phyloP scores from a whole-genome alignment of 23 tunicate genomes.

The Trididemnum nubilum region DNA sequence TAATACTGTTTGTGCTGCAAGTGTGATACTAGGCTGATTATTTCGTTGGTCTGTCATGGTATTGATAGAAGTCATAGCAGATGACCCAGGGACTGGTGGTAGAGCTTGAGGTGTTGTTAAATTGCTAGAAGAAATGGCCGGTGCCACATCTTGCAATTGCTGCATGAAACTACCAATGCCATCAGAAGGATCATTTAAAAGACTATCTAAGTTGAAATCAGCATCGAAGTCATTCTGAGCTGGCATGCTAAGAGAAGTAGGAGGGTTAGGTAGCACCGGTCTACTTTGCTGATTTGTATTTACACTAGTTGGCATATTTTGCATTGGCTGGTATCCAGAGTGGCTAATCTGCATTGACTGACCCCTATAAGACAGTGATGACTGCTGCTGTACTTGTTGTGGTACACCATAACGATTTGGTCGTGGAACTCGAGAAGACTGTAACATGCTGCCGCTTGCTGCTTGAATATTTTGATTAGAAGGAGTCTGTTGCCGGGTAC shows the following conservation, averaged over 20 bases:
- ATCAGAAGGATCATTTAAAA: slow-evolving; percentile 60
- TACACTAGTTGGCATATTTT: neutral
- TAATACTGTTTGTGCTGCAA: neutral
- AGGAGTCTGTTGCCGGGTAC: slow-evolving; percentile 36
- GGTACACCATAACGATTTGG: slow-evolving; percentile 5
- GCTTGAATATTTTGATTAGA: neutral
- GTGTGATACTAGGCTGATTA: neutral
- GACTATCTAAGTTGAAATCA: slow-evolving; percentile 82
- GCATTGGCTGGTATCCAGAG: slow-evolving; percentile 4
- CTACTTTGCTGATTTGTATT: neutral
- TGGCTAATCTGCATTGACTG: neutral
- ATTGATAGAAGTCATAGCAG: neutral
- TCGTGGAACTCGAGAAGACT: neutral
- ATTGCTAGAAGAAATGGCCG: slow-evolving; percentile 1
- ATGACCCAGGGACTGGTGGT: too few relatives aligned
- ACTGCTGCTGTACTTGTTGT: slow-evolving; percentile 6
- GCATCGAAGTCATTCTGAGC: slow-evolving; percentile 38
- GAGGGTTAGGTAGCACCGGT: slow-evolving; percentile 8
- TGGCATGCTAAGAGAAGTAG: neutral
- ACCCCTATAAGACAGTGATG: neutral
- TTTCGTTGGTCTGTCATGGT: neutral
- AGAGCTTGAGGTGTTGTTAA: neutral
- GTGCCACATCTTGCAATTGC: slow-evolving; percentile 70
- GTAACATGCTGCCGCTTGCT: neutral
- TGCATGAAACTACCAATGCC: slow-evolving; percentile 80